Conservation (phyloP, 1,140 invertebrate genomes). For the Thaumetopoea pityocampa region DNA sequence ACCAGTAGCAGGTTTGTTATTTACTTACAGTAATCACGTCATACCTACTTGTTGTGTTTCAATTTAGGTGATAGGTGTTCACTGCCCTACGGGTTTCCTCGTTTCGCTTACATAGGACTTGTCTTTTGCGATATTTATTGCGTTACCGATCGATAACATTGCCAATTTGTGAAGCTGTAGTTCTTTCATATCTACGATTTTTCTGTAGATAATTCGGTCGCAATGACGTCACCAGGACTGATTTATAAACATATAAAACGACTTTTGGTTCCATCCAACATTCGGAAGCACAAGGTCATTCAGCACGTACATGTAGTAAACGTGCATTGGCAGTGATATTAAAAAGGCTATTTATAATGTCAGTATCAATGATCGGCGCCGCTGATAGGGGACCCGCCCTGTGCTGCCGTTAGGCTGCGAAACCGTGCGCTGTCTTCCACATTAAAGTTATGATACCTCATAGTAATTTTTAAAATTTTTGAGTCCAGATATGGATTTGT, state of each 20-base stretch:
- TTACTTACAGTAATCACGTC: conserved; percentile 59
- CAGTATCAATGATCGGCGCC: conserved; percentile 39
- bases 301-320: conserved; percentile 50
- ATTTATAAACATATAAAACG: conserved; percentile 68
- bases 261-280: conserved; percentile 57
- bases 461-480: too few relatives aligned
- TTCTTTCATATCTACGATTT: conserved; percentile 28
- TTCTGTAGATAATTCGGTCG: conserved; percentile 50
- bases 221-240: conserved; percentile 66
- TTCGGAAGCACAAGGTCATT: conserved; percentile 60
- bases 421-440: not conserved
- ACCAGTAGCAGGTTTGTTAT: conserved; percentile 53
- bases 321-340: conserved; percentile 52
- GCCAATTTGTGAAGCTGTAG: conserved; percentile 9
- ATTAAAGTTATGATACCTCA: too few relatives aligned
- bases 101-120: not conserved
- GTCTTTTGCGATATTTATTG: conserved; percentile 1
- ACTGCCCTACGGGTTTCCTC: conserved; percentile 20
- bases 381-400: conserved; percentile 56
- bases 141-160: not conserved
- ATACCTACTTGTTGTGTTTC: conserved; percentile 53
- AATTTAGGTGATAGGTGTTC: conserved; percentile 49
- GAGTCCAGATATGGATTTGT: too few relatives aligned
- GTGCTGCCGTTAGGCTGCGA: conserved; percentile 25
- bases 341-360: conserved; percentile 59